Evolutionary conservation across 1,140 invertebrate species (phyloP).

Genomic region (Hermetia illucens): DNA sequence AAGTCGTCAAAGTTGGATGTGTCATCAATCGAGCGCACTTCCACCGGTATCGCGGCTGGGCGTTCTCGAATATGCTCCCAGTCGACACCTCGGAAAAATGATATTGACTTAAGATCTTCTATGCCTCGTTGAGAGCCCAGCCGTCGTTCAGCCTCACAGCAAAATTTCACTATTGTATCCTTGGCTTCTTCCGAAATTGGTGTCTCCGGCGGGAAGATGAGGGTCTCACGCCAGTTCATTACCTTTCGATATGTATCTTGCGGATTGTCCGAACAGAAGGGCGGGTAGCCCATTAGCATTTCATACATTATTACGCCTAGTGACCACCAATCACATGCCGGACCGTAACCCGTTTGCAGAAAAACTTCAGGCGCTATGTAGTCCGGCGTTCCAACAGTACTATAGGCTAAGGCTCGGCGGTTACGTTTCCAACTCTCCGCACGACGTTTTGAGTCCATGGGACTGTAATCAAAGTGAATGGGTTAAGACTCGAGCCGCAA

Average conservation of each 20-base stretch:
- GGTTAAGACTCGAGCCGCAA: conserved; percentile 1
- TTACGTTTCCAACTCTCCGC: conserved; percentile 99
- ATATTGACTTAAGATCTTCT: conserved; percentile 71
- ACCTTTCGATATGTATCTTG: conserved; percentile 99
- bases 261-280: conserved; percentile 98
- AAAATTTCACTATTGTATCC: conserved; percentile 79
- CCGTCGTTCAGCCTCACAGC: conserved; percentile 83
- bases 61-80: conserved; percentile 94
- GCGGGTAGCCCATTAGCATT: conserved; percentile 99
- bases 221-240: conserved; percentile 97
- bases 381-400: conserved; percentile 98
- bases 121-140: conserved; percentile 81
- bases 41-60: conserved; percentile 92
- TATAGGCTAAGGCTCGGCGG: conserved; percentile 79
- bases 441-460: conserved; percentile 89
- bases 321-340: conserved; percentile 98
- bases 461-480: conserved; percentile 36
- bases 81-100: conserved; percentile 86
- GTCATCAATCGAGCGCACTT: conserved; percentile 88
- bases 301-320: conserved; percentile 99
- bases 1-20: conserved; percentile 99
- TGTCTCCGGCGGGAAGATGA: conserved; percentile 96
- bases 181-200: conserved; percentile 92
- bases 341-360: conserved; percentile 93
- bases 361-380: conserved; percentile 94